Evolutionary conservation across 2,888 invertebrate species (phyloP).

Genomic region (Lycocerus yunnanus): DNA sequence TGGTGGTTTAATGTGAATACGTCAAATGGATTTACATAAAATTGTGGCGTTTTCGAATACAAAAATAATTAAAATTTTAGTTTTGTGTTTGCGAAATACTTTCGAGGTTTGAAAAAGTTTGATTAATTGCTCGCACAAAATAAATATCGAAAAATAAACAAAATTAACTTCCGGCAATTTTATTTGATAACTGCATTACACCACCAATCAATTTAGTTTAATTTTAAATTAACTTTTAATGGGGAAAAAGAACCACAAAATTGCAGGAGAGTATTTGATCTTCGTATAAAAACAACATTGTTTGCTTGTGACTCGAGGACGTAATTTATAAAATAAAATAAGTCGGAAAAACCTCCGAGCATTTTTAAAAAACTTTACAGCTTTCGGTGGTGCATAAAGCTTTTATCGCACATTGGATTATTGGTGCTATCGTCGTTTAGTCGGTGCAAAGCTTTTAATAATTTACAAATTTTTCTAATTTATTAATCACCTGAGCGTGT

Average conservation of each 20-base stretch:
- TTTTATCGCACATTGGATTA: background rate
- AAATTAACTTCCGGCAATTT: background rate
- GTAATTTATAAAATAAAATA: background rate
- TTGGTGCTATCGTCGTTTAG: background rate
- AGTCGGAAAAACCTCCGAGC: background rate
- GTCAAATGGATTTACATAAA: constrained; percentile 15
- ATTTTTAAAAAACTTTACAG: background rate
- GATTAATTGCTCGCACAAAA: background rate
- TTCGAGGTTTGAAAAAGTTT: background rate
- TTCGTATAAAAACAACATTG: background rate
- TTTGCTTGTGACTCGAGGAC: background rate
- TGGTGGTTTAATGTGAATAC: background rate
- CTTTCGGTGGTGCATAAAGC: background rate
- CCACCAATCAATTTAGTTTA: background rate
- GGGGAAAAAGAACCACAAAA: background rate
- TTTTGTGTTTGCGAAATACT: background rate
- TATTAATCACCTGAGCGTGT: background rate
- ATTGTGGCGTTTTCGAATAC: constrained; percentile 5
- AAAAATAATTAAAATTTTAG: background rate
- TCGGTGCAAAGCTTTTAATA: background rate
- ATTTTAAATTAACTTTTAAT: background rate
- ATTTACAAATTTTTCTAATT: background rate
- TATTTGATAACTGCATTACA: background rate
- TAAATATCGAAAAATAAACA: no score
- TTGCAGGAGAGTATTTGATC: background rate